Percentiles rank a stretch among this genome's conserved stretches.
These are phyloP conservation scores for Danio tinwini DNA, from an alignment of 2,797 vertebrate genomes.

Conservation along the genomic window DNA sequence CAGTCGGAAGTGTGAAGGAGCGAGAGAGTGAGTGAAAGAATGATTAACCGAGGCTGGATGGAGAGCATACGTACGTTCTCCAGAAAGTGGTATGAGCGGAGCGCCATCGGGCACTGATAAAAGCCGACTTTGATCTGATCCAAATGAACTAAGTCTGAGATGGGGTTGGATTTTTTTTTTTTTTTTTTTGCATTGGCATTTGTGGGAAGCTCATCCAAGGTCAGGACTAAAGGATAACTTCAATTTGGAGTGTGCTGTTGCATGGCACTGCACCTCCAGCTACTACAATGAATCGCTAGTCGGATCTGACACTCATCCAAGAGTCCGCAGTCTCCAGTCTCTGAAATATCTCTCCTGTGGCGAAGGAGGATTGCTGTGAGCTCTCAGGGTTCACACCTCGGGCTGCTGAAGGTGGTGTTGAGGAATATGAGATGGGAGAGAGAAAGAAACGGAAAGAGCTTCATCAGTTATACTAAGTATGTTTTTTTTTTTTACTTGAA, in stretches of 20 bases:
- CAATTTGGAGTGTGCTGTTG: slow-evolving; percentile 15
- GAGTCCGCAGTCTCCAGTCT: slow-evolving; percentile 31
- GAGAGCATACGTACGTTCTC: slow-evolving; percentile 23
- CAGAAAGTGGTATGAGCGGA: background rate
- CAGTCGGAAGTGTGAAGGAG: slow-evolving; percentile 32
- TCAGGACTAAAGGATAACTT: slow-evolving; percentile 29
- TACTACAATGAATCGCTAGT: slow-evolving; percentile 33
- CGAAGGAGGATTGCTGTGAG: slow-evolving; percentile 54
- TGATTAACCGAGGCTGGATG: slow-evolving; percentile 30
- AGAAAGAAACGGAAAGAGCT: slow-evolving; percentile 20
- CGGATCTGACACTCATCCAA: slow-evolving; percentile 36
- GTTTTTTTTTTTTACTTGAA: slow-evolving; percentile 5
- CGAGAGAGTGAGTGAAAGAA: background rate
- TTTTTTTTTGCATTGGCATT: background rate
- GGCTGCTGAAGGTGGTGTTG: slow-evolving; percentile 47
- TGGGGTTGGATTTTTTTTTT: slow-evolving; percentile 4
- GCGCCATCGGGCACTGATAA: slow-evolving; percentile 43
- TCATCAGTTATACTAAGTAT: slow-evolving; percentile 36
- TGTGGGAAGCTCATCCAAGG: slow-evolving; percentile 37
- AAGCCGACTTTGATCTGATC: slow-evolving; percentile 33
- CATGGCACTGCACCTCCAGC: slow-evolving; percentile 20
- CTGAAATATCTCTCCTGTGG: slow-evolving; percentile 49
- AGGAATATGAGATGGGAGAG: slow-evolving; percentile 45
- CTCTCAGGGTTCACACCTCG: slow-evolving; percentile 46
- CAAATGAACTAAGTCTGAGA: slow-evolving; percentile 15